Evolutionary conservation across 2,797 vertebrate species (phyloP).

Genomic region (Zonotrichia albicollis): DNA sequence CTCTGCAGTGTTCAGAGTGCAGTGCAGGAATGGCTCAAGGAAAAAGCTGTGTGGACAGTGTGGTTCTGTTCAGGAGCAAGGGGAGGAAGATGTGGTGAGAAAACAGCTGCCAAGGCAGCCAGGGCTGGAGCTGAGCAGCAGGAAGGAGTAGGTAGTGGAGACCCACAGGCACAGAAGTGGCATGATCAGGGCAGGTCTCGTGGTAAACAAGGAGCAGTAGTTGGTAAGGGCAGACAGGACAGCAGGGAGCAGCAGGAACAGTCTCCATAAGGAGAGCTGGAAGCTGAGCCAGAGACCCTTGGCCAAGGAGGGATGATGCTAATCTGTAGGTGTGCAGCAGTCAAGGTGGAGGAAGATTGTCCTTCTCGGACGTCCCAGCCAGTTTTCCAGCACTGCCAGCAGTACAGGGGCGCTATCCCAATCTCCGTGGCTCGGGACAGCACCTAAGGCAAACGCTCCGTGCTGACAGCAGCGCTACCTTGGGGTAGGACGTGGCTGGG

Average conservation of each 20-base stretch:
- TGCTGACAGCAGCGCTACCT: too few relatives aligned
- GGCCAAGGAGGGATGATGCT: accelerated
- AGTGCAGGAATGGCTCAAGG: neutral
- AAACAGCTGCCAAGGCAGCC: neutral
- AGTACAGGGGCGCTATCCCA: too few relatives aligned
- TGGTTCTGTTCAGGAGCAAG: accelerated
- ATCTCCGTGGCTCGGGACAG: too few relatives aligned
- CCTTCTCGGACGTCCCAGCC: too few relatives aligned
- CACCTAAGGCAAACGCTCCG: too few relatives aligned
- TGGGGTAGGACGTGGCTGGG: too few relatives aligned
- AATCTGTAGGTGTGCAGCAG: neutral
- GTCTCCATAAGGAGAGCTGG: neutral
- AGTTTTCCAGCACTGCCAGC: too few relatives aligned
- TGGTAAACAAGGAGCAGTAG: neutral
- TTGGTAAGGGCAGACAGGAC: neutral
- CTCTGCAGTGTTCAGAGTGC: neutral
- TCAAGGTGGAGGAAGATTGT: too few relatives aligned
- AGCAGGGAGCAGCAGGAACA: neutral
- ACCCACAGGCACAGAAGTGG: neutral
- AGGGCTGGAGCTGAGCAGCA: neutral
- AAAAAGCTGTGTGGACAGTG: neutral
- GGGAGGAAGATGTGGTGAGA: neutral
- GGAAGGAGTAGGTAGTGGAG: neutral
- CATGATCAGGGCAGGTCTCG: neutral
- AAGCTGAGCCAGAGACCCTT: neutral